phyloP scores from a whole-genome alignment of 2,888 invertebrate species.

The Oscheius sp. region DNA sequence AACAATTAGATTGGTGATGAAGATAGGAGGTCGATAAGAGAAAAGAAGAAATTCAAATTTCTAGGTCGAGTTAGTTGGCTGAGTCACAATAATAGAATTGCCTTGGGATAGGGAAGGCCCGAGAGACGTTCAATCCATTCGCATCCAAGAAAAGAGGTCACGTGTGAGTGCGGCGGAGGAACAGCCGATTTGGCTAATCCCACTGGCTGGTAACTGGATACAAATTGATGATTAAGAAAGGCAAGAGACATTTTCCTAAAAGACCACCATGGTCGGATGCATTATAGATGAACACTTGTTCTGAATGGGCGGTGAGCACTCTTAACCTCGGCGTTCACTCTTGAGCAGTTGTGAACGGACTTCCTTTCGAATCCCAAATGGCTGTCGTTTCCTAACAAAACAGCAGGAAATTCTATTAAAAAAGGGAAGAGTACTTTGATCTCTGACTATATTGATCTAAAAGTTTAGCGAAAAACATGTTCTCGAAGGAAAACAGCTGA shows the following conservation, averaged over 20 bases:
- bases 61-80: too few relatives aligned
- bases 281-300: slow-evolving; percentile 22
- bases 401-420: neutral
- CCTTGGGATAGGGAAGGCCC: neutral
- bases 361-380: neutral
- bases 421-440: too few relatives aligned
- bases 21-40: neutral
- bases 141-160: slow-evolving; percentile 18
- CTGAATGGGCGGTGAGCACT: slow-evolving; percentile 15
- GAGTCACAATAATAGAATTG: too few relatives aligned
- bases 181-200: slow-evolving; percentile 21
- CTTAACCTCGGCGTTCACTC: slow-evolving; percentile 20
- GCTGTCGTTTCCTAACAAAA: too few relatives aligned
- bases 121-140: neutral
- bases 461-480: neutral
- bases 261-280: neutral
- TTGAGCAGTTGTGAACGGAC: neutral
- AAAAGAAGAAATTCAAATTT: neutral
- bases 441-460: too few relatives aligned
- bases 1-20: neutral
- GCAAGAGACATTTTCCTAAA: neutral
- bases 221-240: neutral
- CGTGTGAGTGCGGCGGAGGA: slow-evolving; percentile 3
- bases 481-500: neutral
- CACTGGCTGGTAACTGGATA: slow-evolving; percentile 1